Percentiles rank a stretch among this genome's conserved stretches.
phyloP scores from a whole-genome alignment of 2,888 invertebrate genomes.

The Acanthopleura granulata region DNA sequence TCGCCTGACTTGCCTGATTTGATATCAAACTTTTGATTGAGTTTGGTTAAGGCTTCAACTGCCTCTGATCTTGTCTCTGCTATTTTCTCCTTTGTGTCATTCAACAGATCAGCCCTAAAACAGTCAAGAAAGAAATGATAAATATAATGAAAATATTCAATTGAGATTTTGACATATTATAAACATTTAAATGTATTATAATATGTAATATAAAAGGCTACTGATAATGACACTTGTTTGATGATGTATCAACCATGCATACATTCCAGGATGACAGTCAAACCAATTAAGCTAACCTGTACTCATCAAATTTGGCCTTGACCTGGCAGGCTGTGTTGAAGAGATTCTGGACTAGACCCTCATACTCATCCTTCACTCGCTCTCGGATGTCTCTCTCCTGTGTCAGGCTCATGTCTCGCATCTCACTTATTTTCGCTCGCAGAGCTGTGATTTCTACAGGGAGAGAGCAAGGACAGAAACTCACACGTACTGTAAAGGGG shows the following conservation, averaged over 20 bases:
- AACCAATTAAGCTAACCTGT: not conserved
- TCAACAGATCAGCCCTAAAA: constrained; percentile 47
- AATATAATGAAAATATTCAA: no score
- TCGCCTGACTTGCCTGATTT: constrained; percentile 35
- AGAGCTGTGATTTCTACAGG: constrained; percentile 64
- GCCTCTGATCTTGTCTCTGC: constrained; percentile 55
- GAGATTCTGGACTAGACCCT: constrained; percentile 64
- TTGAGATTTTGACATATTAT: no score
- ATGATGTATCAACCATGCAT: no score
- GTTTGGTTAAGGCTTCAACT: constrained; percentile 53
- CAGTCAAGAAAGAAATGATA: not conserved
- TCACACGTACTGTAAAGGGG: not conserved
- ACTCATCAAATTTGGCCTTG: constrained; percentile 65
- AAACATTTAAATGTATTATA: no score
- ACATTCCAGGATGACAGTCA: no score
- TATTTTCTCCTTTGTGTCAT: constrained; percentile 61
- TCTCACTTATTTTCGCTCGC: constrained; percentile 64
- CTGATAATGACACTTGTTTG: no score
- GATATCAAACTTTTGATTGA: constrained; percentile 51
- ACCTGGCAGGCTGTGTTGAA: constrained; percentile 61
- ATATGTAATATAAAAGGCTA: no score
- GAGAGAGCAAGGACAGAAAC: not conserved
- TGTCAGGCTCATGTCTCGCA: constrained; percentile 55
- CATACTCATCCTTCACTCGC: constrained; percentile 64
- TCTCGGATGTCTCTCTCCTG: constrained; percentile 62